Conservation (phyloP, 2,797 vertebrate genomes). For the Trachops cirrhosus region DNA sequence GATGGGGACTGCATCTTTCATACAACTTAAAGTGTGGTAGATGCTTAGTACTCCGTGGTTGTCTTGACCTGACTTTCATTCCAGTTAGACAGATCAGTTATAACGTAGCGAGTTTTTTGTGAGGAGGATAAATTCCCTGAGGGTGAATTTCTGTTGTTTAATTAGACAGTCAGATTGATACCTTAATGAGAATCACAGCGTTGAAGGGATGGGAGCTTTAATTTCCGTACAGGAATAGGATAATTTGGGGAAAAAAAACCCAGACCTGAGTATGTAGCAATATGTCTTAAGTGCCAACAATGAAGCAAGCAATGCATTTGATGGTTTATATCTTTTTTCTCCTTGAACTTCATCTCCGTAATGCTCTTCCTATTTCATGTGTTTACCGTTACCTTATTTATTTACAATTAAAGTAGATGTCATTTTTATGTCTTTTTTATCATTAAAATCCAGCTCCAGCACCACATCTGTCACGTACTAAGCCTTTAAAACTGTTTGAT, state of each 20-base stretch:
- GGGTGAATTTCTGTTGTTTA: slow-evolving; percentile 36
- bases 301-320: background rate
- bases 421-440: background rate
- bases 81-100: background rate
- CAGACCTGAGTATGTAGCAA: background rate
- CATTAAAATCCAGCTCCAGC: background rate
- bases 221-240: slow-evolving; percentile 8
- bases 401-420: background rate
- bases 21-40: background rate
- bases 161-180: slow-evolving; percentile 40
- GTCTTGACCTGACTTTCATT: slow-evolving; percentile 13
- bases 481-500: background rate
- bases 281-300: background rate
- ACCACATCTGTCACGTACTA: background rate
- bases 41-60: background rate
- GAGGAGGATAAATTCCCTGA: background rate
- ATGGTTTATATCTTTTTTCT: background rate
- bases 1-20: background rate
- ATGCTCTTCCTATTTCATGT: background rate
- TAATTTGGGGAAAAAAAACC: background rate
- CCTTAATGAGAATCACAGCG: background rate
- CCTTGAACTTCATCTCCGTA: background rate
- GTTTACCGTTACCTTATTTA: background rate
- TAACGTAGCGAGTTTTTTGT: slow-evolving; percentile 12
- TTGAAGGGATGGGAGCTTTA: background rate